Evolutionary conservation across 2,888 invertebrate genomes (phyloP).

Genomic region (Meteorus cinctellus): DNA sequence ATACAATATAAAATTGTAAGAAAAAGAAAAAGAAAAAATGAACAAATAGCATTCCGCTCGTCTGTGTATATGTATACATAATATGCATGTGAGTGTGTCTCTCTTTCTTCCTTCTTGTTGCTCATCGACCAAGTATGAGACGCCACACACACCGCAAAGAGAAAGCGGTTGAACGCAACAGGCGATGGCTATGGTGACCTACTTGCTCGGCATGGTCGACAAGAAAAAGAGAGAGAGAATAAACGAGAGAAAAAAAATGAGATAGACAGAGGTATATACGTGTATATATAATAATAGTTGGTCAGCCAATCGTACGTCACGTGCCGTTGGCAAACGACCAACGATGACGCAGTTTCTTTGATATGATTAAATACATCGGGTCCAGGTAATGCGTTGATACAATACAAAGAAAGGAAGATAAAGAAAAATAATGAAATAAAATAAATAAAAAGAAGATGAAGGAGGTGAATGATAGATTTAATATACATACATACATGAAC

Average conservation of each 20-base stretch:
- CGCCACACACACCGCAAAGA: slow-evolving; percentile 59
- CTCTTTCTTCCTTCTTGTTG: slow-evolving; percentile 30
- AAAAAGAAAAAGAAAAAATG: neutral
- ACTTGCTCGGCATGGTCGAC: slow-evolving; percentile 48
- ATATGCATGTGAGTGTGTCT: slow-evolving; percentile 23
- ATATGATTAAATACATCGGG: slow-evolving; percentile 27
- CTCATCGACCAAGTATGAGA: slow-evolving; percentile 44
- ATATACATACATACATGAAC: slow-evolving; percentile 43
- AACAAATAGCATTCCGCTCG: slow-evolving; percentile 1
- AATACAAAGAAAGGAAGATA: neutral
- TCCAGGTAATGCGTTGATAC: slow-evolving; percentile 16
- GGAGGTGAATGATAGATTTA: slow-evolving; percentile 8
- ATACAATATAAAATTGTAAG: neutral
- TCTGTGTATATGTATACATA: neutral
- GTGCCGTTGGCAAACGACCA: slow-evolving; percentile 28
- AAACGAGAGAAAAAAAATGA: slow-evolving; percentile 24
- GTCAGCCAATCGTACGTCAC: slow-evolving; percentile 48
- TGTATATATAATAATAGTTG: slow-evolving; percentile 21
- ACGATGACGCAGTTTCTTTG: slow-evolving; percentile 48
- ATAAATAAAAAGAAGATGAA: neutral
- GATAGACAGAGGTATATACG: slow-evolving; percentile 1
- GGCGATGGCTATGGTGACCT: slow-evolving; percentile 58
- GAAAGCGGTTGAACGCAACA: slow-evolving; percentile 70
- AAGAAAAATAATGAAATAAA: neutral
- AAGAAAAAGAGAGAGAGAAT: slow-evolving; percentile 25